These are phyloP conservation scores for Enteromius anoplus DNA, from an alignment of 2,797 vertebrate species.

Conservation along the genomic window DNA sequence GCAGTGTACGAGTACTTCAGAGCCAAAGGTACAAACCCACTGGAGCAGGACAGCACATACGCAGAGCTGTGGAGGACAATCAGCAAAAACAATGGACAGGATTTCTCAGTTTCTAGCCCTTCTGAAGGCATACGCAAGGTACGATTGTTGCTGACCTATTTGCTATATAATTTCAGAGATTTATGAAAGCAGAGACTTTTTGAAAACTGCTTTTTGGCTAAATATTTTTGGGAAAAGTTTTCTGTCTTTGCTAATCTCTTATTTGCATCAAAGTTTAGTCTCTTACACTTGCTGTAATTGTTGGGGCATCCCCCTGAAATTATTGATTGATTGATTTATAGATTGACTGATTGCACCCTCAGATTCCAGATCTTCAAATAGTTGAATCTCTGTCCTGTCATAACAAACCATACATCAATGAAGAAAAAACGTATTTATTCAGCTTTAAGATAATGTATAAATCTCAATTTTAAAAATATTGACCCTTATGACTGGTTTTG, in stretches of 20 bases:
- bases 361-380: too few species aligned
- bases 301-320: background rate
- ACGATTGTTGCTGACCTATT: conserved; percentile 50
- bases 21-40: conserved; percentile 95
- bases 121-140: conserved; percentile 98
- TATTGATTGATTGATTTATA: too few species aligned
- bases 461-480: too few species aligned
- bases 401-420: too few species aligned
- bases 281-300: background rate
- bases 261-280: background rate
- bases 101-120: conserved; percentile 90
- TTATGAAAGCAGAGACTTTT: background rate
- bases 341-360: too few species aligned
- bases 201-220: background rate
- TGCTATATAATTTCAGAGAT: background rate
- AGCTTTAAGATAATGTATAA: too few species aligned
- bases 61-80: conserved; percentile 95
- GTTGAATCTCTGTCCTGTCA: too few species aligned
- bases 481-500: too few species aligned
- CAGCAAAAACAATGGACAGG: conserved; percentile 90
- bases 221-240: background rate
- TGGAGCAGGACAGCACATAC: conserved; percentile 96
- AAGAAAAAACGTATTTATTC: too few species aligned
- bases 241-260: background rate
- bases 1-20: conserved; percentile 96